Evolutionary conservation across 2,888 invertebrate genomes (phyloP), one percentile per base, ranked within the genome.

Genomic region (Tanytarsus gracilentus): DNA sequence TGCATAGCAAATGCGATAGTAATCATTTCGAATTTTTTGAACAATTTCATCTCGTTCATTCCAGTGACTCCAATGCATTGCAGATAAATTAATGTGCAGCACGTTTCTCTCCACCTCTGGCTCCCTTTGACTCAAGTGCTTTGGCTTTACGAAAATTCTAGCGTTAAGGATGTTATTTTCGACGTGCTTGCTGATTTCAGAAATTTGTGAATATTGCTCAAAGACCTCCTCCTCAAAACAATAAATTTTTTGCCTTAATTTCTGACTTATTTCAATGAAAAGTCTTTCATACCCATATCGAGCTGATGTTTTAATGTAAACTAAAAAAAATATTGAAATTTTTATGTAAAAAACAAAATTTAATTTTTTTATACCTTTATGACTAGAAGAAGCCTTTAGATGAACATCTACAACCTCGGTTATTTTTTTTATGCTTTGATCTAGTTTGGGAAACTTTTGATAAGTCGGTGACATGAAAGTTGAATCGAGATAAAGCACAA

Each of bases 271-370:
- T 21, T 58, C 29, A 7, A 23, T 58, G 3, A 58, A 2, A 6
- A 58, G n/a, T 21, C 21, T 16, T 23, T 58, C 58, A 27, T 58
- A 58, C 11, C 48, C 58, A 30, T 48, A 58, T 9, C 58, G 58
- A 4, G 58, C 58, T 18, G 58, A 40, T 16, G 29, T 18, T n/a
- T 48, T 5, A 29, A 58, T 3, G 7, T 14, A 18, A 29, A 58
- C 58, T 58, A 18, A 14, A 44, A 56, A 23, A 44, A 36, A n/a
- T 29, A 48, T 29, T 29, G 18, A 53, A 11, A 23, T 16, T 36
- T 53, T n/a, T 36, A 7, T 44, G 11, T 16, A 9, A 18, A 33
- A 36, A 25, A 11, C 5, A 23, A 53, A 5, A 21, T 18, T 21
- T 27, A 4, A 40, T 11, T 30, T 55, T 33, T 26, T 23, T 5